These are phyloP conservation scores for Troides aeacus DNA, from an alignment of 2,888 invertebrate species.

Conservation along the genomic window DNA sequence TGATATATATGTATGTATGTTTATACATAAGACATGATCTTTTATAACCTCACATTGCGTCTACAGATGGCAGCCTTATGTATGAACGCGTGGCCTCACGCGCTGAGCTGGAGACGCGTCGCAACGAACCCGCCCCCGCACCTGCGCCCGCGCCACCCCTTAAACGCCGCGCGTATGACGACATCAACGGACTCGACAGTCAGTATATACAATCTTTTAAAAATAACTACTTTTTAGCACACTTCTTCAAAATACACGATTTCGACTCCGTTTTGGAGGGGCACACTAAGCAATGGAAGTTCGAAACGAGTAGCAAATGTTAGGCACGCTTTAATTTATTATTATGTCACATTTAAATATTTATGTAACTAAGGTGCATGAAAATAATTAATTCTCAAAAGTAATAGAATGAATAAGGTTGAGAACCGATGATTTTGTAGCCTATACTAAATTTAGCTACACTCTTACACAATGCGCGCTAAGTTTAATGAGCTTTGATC, in stretches of 20 bases:
- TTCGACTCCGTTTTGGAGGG: too few relatives aligned
- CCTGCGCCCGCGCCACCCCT: conserved; percentile 64
- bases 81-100: conserved; percentile 93
- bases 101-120: conserved; percentile 83
- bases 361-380: too few relatives aligned
- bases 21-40: background rate
- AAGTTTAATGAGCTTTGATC: too few relatives aligned
- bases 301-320: background rate
- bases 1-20: too few relatives aligned
- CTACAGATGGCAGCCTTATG: conserved; percentile 88
- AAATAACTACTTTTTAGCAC: background rate
- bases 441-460: too few relatives aligned
- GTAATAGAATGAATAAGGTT: too few relatives aligned
- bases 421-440: too few relatives aligned
- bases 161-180: conserved; percentile 93
- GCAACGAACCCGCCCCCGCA: conserved; percentile 57
- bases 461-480: too few relatives aligned
- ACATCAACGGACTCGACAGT: conserved; percentile 94
- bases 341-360: background rate
- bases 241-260: background rate
- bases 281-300: background rate
- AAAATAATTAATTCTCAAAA: too few relatives aligned
- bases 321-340: background rate
- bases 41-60: background rate
- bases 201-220: conserved; percentile 60